Evolutionary conservation across 2,113 vertebrate genomes (phyloP).

Genomic region (Aviceda subcristata): DNA sequence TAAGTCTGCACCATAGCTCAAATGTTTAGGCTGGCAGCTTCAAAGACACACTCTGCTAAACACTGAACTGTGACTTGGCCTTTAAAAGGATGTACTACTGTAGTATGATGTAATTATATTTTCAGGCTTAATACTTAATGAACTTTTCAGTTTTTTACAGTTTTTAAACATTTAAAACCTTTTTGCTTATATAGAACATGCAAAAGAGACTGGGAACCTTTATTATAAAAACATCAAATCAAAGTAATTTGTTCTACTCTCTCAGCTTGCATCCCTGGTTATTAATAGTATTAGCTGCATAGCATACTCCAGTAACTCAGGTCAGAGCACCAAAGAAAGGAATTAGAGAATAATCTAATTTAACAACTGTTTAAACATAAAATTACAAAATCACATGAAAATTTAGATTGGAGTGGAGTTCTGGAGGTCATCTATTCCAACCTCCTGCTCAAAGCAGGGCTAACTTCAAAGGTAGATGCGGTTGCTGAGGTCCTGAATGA

Average conservation of each 20-base stretch:
- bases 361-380: background rate
- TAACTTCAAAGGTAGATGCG: background rate
- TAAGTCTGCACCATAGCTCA: background rate
- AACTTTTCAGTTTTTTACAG: background rate
- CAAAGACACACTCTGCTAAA: background rate
- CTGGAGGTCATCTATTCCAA: background rate
- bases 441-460: background rate
- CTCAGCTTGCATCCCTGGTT: background rate
- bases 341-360: background rate
- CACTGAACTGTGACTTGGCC: background rate
- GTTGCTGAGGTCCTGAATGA: background rate
- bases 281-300: background rate
- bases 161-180: background rate
- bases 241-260: background rate
- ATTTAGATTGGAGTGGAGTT: background rate
- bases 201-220: background rate
- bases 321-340: background rate
- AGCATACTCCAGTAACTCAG: background rate
- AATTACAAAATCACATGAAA: background rate
- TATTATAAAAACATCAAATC: background rate
- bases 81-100: background rate
- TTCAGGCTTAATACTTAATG: background rate
- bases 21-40: background rate
- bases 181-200: background rate
- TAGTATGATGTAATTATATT: background rate